These are phyloP conservation scores for Mastomys natalensis DNA, from an alignment of 2,113 vertebrate genomes.

Conservation along the genomic window DNA sequence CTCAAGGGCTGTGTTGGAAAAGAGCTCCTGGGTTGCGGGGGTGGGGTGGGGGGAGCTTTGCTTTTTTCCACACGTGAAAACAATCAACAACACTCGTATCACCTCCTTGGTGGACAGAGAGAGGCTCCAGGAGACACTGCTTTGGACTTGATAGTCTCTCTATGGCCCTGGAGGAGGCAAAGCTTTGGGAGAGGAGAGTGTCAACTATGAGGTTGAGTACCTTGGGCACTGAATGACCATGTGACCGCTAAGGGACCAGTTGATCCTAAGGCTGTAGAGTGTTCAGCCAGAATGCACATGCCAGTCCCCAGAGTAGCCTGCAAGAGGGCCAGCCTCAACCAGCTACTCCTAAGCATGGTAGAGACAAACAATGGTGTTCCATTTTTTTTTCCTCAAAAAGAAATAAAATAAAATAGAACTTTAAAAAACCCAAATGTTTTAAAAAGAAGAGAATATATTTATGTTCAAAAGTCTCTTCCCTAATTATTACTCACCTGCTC, in stretches of 20 bases:
- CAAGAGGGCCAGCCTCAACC: neutral
- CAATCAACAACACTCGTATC: neutral
- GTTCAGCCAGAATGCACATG: neutral
- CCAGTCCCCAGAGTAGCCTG: neutral
- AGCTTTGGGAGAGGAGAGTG: neutral
- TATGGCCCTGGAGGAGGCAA: neutral
- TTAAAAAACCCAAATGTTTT: neutral
- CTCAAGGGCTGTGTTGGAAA: neutral
- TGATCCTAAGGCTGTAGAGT: too few species aligned
- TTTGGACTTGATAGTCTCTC: neutral
- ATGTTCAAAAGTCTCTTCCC: neutral
- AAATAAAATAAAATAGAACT: neutral
- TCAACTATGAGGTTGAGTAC: neutral
- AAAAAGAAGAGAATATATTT: neutral
- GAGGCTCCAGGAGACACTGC: neutral
- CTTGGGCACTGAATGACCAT: neutral
- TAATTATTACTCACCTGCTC: neutral
- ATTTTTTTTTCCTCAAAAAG: neutral
- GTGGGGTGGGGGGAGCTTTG: neutral
- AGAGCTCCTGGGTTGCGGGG: neutral
- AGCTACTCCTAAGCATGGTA: neutral
- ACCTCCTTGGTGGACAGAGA: neutral
- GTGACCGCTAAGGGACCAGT: accelerated
- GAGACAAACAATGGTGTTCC: neutral
- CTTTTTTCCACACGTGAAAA: neutral